Conservation (phyloP, 1,140 invertebrate species). For the Drosophila ironensis region DNA sequence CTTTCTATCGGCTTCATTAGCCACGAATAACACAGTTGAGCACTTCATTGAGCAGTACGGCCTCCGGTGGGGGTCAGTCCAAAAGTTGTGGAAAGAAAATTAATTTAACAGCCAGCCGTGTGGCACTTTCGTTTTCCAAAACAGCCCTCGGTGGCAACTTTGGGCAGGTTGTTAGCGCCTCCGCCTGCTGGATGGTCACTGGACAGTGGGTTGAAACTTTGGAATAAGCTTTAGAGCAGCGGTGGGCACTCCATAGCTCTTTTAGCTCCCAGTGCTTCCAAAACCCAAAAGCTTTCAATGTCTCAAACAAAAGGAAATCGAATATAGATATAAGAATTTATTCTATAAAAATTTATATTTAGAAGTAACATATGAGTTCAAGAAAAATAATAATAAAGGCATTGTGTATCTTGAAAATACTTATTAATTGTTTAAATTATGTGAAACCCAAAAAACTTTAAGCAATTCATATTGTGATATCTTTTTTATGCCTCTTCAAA, state of each 20-base stretch:
- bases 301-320: no score
- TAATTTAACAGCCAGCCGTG: slow-evolving; percentile 43
- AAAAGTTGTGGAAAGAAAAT: slow-evolving; percentile 37
- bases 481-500: neutral
- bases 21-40: slow-evolving; percentile 22
- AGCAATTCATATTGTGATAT: neutral
- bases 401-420: no score
- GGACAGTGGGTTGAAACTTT: slow-evolving; percentile 12
- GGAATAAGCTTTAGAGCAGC: neutral
- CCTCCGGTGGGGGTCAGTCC: slow-evolving; percentile 22
- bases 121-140: slow-evolving; percentile 58
- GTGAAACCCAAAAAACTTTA: no score
- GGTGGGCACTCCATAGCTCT: no score
- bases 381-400: no score
- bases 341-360: no score
- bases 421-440: no score
- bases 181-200: slow-evolving; percentile 17
- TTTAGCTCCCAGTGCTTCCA: no score
- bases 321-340: no score
- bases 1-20: slow-evolving; percentile 39
- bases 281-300: no score
- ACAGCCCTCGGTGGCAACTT: slow-evolving; percentile 50
- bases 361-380: no score
- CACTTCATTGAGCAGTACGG: slow-evolving; percentile 11
- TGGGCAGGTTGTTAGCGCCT: slow-evolving; percentile 49